phyloP scores from a whole-genome alignment of 2,888 invertebrate genomes.

The Caenorhabditis macrosperma region DNA sequence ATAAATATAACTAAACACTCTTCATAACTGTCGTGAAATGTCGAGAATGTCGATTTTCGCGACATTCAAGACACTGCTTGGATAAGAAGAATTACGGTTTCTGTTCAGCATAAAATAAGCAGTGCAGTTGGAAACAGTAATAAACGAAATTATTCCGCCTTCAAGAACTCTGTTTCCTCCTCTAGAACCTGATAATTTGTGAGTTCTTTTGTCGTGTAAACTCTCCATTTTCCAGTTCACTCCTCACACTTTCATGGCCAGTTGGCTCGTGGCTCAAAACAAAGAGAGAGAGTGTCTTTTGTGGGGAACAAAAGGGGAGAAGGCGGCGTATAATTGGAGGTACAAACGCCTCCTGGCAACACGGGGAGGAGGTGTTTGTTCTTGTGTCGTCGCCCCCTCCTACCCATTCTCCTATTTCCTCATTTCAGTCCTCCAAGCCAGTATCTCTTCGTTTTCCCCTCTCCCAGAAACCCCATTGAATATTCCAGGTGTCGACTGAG shows the following conservation, averaged over 20 bases:
- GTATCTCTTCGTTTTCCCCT: background rate
- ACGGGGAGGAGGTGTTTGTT: constrained; percentile 24
- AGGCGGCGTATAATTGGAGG: constrained; percentile 41
- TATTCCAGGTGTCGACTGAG: constrained; percentile 27
- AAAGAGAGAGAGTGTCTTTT: constrained; percentile 1
- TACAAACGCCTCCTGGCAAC: constrained; percentile 20
- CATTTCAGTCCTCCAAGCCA: constrained; percentile 5
- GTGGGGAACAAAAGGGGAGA: constrained; percentile 13
- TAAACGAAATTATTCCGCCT: no score
- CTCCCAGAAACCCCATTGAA: constrained; percentile 7
- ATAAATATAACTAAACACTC: no score
- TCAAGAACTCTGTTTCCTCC: no score
- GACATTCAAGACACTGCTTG: no score
- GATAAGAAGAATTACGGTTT: no score
- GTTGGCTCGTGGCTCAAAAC: background rate
- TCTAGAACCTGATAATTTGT: no score
- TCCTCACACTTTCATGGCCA: background rate
- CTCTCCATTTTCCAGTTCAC: background rate
- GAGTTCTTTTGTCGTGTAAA: no score
- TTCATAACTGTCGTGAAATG: no score
- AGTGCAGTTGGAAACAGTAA: no score
- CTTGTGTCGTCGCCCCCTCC: constrained; percentile 2
- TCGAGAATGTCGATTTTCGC: no score
- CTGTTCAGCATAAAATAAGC: no score
- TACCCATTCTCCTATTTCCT: constrained; percentile 23